A percentile compares a stretch with the other conserved stretches of the same genome.
phyloP scores from a whole-genome alignment of 1,140 invertebrate species.

The Xylocopa sonorina region DNA sequence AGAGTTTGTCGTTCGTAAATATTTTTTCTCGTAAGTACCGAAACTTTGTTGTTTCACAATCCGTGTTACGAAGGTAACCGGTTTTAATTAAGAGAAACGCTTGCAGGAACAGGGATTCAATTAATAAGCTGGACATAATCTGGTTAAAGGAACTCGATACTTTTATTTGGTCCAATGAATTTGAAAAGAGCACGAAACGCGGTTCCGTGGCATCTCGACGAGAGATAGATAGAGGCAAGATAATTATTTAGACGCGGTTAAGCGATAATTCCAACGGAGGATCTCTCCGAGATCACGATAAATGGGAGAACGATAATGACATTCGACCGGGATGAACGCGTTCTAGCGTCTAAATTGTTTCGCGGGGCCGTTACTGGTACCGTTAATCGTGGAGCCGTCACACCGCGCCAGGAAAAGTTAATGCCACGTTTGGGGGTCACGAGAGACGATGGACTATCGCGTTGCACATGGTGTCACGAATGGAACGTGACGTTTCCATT shows the following conservation, averaged over 20 bases:
- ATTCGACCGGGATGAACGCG: conserved; percentile 27
- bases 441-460: neutral
- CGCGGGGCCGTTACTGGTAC: conserved; percentile 66
- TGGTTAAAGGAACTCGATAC: too few relatives aligned
- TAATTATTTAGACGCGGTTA: neutral
- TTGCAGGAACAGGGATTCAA: too few relatives aligned
- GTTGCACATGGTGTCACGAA: neutral
- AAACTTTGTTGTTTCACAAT: too few relatives aligned
- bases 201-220: too few relatives aligned
- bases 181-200: neutral
- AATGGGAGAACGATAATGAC: conserved; percentile 28
- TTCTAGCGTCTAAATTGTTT: conserved; percentile 61
- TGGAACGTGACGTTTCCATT: neutral
- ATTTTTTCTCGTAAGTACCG: too few relatives aligned
- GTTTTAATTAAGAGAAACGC: too few relatives aligned
- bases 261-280: neutral
- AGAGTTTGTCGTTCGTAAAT: too few relatives aligned
- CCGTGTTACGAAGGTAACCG: too few relatives aligned
- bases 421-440: conserved; percentile 25
- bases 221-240: neutral
- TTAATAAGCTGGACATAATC: too few relatives aligned
- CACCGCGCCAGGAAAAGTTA: conserved; percentile 37
- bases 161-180: neutral
- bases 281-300: neutral
- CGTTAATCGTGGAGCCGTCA: conserved; percentile 63